Base-by-base conservation (phyloP, 1,140 invertebrate species). In the Brachionus plicatilis region DNA sequence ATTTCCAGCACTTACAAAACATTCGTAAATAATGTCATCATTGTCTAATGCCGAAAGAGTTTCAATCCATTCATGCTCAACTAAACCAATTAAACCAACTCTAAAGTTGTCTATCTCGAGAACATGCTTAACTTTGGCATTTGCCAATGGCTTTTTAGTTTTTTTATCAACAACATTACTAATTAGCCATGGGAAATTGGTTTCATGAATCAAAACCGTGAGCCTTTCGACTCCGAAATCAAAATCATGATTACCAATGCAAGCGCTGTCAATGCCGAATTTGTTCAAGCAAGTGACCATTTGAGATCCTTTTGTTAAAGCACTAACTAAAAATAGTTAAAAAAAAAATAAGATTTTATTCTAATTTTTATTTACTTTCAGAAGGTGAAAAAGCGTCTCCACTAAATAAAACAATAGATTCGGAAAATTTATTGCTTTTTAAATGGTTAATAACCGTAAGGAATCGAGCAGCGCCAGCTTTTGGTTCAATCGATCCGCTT, bases 221-320 rank as follows among this genome's bases (percentile, higher is more conserved):
- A 96, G 90, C 27, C 94, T 92, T 87, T 96, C 95, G 76, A 96
- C 90, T 14, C 95, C 95, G 90, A 95, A 95, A 92, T 96, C 95
- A 91, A 96, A 96, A 90, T 96, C 95, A 90, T 96, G 95, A 89
- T 96, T 96, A 37, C 95, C 95, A 89, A 93, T 94, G 6, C 96
- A 94, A 12, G 95, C 94, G 89, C 94, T 95, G 86, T 94, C 92
- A 1, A 94, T 94, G 12, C 93, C 93, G 27, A 94, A 91, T 76
- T 92, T 91, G 88, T 96, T 95, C 1, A 96, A 87, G 1, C 96
- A 94, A 1, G 94, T 93, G 14, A 95, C 92, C 95, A 97, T 96
- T 89, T 96, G 95, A 87, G 95, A 94, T 8, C 95, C 95, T 90
- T 95, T 95, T n/a, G 95, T 95, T 87, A 94, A 94, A 37, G 94